These are phyloP conservation scores for Zaprionus capensis DNA, from an alignment of 1,140 invertebrate genomes.

Conservation along the genomic window DNA sequence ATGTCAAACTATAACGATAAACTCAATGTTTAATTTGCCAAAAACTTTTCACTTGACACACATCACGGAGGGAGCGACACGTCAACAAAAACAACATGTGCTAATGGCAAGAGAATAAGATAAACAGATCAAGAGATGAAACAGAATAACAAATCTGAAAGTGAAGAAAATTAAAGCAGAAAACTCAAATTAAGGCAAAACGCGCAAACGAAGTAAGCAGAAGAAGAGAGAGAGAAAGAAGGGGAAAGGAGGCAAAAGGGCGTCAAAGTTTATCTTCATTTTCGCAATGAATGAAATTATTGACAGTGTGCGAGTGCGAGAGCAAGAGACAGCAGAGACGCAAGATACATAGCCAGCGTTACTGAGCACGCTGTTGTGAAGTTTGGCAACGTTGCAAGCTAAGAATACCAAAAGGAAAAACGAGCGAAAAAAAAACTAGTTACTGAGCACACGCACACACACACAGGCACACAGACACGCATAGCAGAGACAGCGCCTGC, in stretches of 20 bases:
- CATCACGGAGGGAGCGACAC: background rate
- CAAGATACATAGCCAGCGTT: constrained; percentile 27
- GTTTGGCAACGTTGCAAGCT: constrained; percentile 61
- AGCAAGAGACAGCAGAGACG: constrained; percentile 23
- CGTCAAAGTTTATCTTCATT: constrained; percentile 53
- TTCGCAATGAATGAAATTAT: constrained; percentile 73
- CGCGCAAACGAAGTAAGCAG: background rate
- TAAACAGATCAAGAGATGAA: constrained; percentile 22
- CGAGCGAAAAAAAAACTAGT: constrained; percentile 75
- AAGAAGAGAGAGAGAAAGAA: background rate
- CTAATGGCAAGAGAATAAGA: constrained; percentile 15
- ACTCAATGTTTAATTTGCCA: constrained; percentile 25
- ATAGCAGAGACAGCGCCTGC: constrained; percentile 13
- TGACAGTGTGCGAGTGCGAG: constrained; percentile 30
- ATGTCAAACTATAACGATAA: constrained; percentile 23
- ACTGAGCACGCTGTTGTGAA: constrained; percentile 41
- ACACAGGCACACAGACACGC: constrained; percentile 35
- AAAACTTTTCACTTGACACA: constrained; percentile 34
- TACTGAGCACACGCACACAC: constrained; percentile 51
- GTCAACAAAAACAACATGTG: constrained; percentile 7
- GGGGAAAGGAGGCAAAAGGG: background rate
- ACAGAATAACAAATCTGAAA: constrained; percentile 23
- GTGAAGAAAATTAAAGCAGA: constrained; percentile 32
- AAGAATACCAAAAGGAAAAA: constrained; percentile 78
- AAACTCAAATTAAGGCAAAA: constrained; percentile 46